Evolutionary conservation across 2,113 vertebrate species (phyloP).

Genomic region (Protomyctophum bolini): DNA sequence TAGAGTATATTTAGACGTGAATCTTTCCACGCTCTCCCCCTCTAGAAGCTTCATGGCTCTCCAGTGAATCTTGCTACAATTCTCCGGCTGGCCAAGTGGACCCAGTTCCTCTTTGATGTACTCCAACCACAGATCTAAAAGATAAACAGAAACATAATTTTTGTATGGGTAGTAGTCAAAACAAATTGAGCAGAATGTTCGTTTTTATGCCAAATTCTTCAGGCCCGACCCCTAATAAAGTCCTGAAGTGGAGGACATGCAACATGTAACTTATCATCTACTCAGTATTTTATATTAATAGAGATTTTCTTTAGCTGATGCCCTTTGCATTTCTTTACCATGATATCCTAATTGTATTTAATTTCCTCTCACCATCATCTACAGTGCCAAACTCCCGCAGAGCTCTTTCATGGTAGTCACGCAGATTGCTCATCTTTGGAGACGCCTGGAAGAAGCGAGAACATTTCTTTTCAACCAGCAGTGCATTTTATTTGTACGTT

Average conservation of each 20-base stretch:
- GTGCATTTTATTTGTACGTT: not conserved
- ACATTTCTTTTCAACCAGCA: not conserved
- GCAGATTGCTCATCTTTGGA: conserved; percentile 85
- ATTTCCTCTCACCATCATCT: conserved; percentile 81
- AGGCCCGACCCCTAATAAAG: too few species aligned
- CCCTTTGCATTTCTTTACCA: not conserved
- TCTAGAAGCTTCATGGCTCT: conserved; percentile 91
- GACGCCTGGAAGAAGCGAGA: conserved; percentile 75
- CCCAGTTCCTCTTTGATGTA: conserved; percentile 90
- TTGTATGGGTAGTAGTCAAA: too few species aligned
- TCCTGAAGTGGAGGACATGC: too few species aligned
- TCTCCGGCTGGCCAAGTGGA: conserved; percentile 85
- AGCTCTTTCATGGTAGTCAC: conserved; percentile 93
- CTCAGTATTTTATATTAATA: conserved; percentile 8
- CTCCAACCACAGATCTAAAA: conserved; percentile 90
- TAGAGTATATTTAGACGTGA: conserved; percentile 86
- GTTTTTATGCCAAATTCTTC: too few species aligned
- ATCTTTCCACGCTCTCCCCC: conserved; percentile 85
- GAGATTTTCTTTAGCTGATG: not conserved
- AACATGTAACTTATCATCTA: not conserved
- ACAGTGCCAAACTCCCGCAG: conserved; percentile 90
- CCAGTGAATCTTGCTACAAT: conserved; percentile 92
- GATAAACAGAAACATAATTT: not conserved
- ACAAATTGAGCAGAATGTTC: too few species aligned
- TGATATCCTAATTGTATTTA: not conserved